Evolutionary conservation across 2,888 invertebrate genomes (phyloP), one percentile per base, ranked within the genome.

Genomic region (Standfussiana lucernea): DNA sequence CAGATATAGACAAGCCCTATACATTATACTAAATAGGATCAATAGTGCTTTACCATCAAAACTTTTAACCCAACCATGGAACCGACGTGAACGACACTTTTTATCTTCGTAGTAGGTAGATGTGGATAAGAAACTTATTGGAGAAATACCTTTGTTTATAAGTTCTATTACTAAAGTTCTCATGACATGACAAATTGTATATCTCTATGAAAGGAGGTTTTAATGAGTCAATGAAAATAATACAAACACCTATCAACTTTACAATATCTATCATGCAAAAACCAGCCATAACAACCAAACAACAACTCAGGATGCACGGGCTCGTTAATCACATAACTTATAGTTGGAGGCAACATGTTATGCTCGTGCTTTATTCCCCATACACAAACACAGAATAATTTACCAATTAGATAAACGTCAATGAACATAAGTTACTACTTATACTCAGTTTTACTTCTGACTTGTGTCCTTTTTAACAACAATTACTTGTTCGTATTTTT

Each of bases 1-100:
- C 94, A 94, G 93, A 94, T 93, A 93, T 92, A 95, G 92, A 92
- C 91, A 88, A 89, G 90, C 91, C 92, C 92, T 93, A 92, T 91
- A 91, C 92, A 90, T 91, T 91, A 89, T 91, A 90, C 90, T 91
- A 91, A 93, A 90, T 92, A 91, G 92, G 94, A 96, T 96, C 95
- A 94, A 96, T 96, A 95, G 90, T 82, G 90, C 82, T 89, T 79
- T 86, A 87, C 84, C 88, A 86, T 83, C 84, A 87, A 88, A 89
- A 84, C 76, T 82, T 81, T 74, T 75, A 71, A 71, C 70, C 74
- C 75, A 62, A 73, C 70, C 77, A 75, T 53, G 69, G 70, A 65
- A 72, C 56, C 72, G 24, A 73, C 42, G 53, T 72, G 37, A 72
- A 40, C 35, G 37, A 56, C 24, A 66, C 37, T 66, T 75, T 64